Evolutionary conservation across 1,140 invertebrate species (phyloP), one percentile per base, ranked within the genome.

Genomic region (Diachasmimorpha longicaudata): DNA sequence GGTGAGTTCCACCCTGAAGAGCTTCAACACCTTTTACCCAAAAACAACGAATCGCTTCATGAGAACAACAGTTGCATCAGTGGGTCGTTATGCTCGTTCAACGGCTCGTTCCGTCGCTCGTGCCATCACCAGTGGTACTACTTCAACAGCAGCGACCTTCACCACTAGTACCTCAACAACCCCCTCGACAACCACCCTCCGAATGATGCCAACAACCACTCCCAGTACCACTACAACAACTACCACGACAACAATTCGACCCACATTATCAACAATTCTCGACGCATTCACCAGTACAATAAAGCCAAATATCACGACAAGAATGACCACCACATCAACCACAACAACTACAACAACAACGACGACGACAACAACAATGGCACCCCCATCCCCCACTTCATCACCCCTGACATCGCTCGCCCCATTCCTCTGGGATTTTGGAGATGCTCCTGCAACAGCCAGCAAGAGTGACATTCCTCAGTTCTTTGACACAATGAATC

Each of bases 261-360:
- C 74, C 14, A 86, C 86, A 9, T 31, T 88, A 21, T 85, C 85
- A 21, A 84, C 83, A 19, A 75, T 86, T 25, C 42, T 85, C 8
- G 85, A 82, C 1, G 82, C 83, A 0, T 68, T 87, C 0, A 76
- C 82, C 8, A 81, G 83, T 1, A 76, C 76, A 4, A 39, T 44
- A 48, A 82, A 77, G 9, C 67, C 46, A 9, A 79, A 80, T 19
- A 79, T 75, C 31, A 79, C 79, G 0, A 78, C 82, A 1, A 79
- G 81, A 67, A 79, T 88, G 42, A 89, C 89, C 16, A 90, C 90
- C 19, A 89, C 89, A 37, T 90, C 89, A 8, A 85, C 82, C 9
- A 83, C 83, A 39, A 86, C 81, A 0, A 82, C 84, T 5, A 89
- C 81, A 79, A 63, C 58, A 63, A 89, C 81, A 79, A 89, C 83